Conservation (phyloP, 2,888 invertebrate genomes). For the Choreutis nemorana region DNA sequence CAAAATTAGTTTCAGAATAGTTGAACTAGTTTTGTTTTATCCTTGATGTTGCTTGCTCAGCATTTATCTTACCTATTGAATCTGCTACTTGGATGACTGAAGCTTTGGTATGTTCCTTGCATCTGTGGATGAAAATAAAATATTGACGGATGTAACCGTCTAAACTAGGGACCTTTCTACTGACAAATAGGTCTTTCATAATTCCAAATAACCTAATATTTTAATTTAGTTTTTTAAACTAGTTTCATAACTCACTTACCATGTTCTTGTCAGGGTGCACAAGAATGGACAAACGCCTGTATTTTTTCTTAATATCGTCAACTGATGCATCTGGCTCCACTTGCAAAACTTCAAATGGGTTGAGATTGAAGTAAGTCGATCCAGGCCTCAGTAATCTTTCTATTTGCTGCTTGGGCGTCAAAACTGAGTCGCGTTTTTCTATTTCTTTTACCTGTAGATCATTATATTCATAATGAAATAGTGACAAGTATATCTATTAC, state of each 20-base stretch:
- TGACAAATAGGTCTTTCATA: neutral
- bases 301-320: conserved; percentile 96
- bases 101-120: too few relatives aligned
- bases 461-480: neutral
- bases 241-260: conserved; percentile 28
- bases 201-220: neutral
- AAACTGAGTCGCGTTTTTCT: conserved; percentile 94
- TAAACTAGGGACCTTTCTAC: conserved; percentile 25
- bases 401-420: conserved; percentile 97
- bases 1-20: too few relatives aligned
- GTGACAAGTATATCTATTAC: neutral
- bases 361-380: conserved; percentile 98
- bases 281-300: conserved; percentile 93
- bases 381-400: conserved; percentile 95
- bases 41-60: too few relatives aligned
- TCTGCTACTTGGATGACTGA: conserved; percentile 22
- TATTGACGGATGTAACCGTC: conserved; percentile 61
- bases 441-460: conserved; percentile 93
- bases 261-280: conserved; percentile 99
- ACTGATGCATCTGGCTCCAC: conserved; percentile 88
- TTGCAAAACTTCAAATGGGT: conserved; percentile 93
- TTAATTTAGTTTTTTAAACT: neutral
- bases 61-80: conserved; percentile 53
- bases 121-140: conserved; percentile 65
- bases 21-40: too few relatives aligned